Evolutionary conservation across 2,113 vertebrate genomes (phyloP).

Genomic region (Steatornis caripensis): DNA sequence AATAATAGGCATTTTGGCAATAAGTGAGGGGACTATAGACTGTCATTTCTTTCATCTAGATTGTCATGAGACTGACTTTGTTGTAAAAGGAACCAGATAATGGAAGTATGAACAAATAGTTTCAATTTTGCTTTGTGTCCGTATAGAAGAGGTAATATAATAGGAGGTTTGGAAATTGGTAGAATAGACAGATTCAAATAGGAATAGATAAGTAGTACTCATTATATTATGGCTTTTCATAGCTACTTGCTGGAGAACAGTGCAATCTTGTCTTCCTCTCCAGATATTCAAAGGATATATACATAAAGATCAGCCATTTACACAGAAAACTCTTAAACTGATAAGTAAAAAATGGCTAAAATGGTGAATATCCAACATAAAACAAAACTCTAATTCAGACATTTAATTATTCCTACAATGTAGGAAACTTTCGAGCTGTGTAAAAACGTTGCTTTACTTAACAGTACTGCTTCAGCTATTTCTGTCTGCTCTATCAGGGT

Average conservation of each 20-base stretch:
- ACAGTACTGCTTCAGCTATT: constrained; percentile 1
- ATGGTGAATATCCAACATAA: background rate
- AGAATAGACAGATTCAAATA: background rate
- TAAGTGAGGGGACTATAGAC: background rate
- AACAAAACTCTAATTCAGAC: background rate
- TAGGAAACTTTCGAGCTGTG: background rate
- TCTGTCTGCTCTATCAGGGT: background rate
- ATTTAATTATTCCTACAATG: background rate
- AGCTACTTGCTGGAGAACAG: background rate
- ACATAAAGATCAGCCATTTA: background rate
- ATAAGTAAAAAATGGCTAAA: background rate
- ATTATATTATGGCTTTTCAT: background rate
- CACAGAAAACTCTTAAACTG: background rate
- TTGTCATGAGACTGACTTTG: background rate
- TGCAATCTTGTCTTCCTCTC: background rate
- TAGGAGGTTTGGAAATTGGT: background rate
- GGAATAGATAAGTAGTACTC: background rate
- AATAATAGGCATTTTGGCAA: background rate
- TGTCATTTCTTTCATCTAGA: background rate
- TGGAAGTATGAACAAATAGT: background rate
- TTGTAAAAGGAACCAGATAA: background rate
- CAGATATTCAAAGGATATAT: background rate
- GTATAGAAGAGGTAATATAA: background rate
- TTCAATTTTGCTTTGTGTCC: background rate
- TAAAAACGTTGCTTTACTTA: background rate